Evolutionary conservation across 2,888 invertebrate species (phyloP).

Genomic region (Pocota personata): DNA sequence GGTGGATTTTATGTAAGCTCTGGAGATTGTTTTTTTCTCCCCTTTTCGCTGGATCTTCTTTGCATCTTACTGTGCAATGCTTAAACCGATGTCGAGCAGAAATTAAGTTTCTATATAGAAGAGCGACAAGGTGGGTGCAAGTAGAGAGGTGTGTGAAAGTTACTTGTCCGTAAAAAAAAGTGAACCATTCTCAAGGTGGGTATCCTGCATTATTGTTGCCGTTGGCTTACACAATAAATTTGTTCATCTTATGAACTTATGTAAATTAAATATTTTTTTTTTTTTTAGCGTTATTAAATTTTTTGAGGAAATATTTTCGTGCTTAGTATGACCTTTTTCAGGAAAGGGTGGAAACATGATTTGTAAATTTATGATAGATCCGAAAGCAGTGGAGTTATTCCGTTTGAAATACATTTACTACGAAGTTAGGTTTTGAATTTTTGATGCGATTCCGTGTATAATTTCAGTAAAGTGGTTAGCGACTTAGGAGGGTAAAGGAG

Average conservation of each 20-base stretch:
- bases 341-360: neutral
- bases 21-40: neutral
- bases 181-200: neutral
- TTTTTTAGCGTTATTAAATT: constrained; percentile 27
- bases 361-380: constrained; percentile 23
- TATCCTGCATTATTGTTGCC: constrained; percentile 4
- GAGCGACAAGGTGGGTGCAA: neutral
- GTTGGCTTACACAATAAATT: constrained; percentile 38
- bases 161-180: constrained; percentile 38
- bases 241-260: constrained; percentile 55
- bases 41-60: neutral
- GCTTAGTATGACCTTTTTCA: neutral
- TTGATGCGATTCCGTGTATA: constrained; percentile 19
- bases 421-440: constrained; percentile 38
- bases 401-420: constrained; percentile 14
- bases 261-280: constrained; percentile 44
- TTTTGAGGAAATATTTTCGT: neutral
- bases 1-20: constrained; percentile 10
- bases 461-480: neutral
- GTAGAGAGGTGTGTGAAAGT: constrained; percentile 19
- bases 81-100: constrained; percentile 45
- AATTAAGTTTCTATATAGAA: constrained; percentile 39
- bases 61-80: constrained; percentile 35
- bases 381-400: constrained; percentile 18
- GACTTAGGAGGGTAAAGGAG: neutral